Base-by-base conservation (phyloP, 2,888 invertebrate species). In the Rhynchonema sp. region DNA sequence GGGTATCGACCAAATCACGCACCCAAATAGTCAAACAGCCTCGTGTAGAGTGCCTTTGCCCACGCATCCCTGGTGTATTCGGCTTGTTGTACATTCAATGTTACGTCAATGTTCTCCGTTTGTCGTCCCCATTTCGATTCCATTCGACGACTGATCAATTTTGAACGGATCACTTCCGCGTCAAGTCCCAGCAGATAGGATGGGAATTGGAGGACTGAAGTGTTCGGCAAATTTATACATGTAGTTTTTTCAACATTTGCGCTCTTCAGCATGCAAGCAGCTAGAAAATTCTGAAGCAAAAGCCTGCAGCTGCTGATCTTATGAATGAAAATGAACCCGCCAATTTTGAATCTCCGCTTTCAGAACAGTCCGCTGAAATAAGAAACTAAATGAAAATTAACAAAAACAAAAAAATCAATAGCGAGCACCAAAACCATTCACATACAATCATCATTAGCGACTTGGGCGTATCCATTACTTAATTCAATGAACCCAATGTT, bases 101-200 rank as follows among this genome's bases (percentile, higher is more conserved):
- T 81, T 61, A 83, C 79, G 67, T 82, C 80, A 52, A 83, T 80
- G 59, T 77, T 78, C 68, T 83, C 83, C 20, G 79, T 78, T 66
- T 81, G 78, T 30, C 77, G 77, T 57, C 83, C 83, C 82, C 83
- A 82, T 74, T 82, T 82, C 30, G 80, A 80, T 69, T 82, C 82
- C 76, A 83, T 81, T 62, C 79, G 75, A 27, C 82, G 76, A 59
- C 81, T 81, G 22, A 79, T 79, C 64, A 83, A 69, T 70, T 83
- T 83, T 62, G 74, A 74, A 59, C 77, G 75, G 63, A 83, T 73
- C 57, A 77, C 72, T 13, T 79, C 78, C 23, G 75, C 68, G 46
- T 79, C 77, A 46, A 83, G 77, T 57, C 80, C 80, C 60, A 83
- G 75, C 58, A 83, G 74, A 66, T 76, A 79, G 1, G 82, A 78